Evolutionary conservation across 2,888 invertebrate genomes (phyloP).

Genomic region (Cabera pusaria): DNA sequence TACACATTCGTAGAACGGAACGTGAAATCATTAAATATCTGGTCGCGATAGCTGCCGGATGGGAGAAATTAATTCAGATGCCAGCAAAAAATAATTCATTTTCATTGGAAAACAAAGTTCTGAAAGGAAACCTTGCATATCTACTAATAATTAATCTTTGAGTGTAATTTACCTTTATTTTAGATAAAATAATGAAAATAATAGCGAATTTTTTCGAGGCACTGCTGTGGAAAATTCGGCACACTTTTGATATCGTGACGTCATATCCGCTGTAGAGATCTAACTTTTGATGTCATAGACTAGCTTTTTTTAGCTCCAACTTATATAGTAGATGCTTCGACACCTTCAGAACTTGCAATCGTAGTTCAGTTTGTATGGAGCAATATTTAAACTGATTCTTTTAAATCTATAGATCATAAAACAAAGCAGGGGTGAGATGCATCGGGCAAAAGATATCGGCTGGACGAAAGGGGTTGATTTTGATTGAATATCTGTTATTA

Average conservation of each 20-base stretch:
- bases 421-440: conserved; percentile 52
- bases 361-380: too few relatives aligned
- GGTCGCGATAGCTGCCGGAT: conserved; percentile 61
- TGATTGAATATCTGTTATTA: conserved; percentile 84
- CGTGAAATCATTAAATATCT: conserved; percentile 60
- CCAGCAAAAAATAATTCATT: conserved; percentile 59
- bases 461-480: conserved; percentile 77
- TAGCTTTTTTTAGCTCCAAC: too few relatives aligned
- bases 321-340: too few relatives aligned
- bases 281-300: too few relatives aligned
- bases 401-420: conserved; percentile 32
- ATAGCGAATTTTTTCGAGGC: too few relatives aligned
- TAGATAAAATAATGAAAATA: too few relatives aligned
- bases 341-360: too few relatives aligned
- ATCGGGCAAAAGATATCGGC: conserved; percentile 77
- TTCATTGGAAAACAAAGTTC: conserved; percentile 56
- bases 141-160: conserved; percentile 17
- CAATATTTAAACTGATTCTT: too few relatives aligned
- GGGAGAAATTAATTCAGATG: conserved; percentile 67
- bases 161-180: conserved; percentile 2
- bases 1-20: conserved; percentile 16
- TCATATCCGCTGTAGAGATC: too few relatives aligned
- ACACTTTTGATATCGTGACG: too few relatives aligned
- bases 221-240: too few relatives aligned
- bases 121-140: conserved; percentile 53